These are phyloP conservation scores for Homalodisca vitripennis DNA, from an alignment of 1,140 invertebrate genomes.

Conservation along the genomic window DNA sequence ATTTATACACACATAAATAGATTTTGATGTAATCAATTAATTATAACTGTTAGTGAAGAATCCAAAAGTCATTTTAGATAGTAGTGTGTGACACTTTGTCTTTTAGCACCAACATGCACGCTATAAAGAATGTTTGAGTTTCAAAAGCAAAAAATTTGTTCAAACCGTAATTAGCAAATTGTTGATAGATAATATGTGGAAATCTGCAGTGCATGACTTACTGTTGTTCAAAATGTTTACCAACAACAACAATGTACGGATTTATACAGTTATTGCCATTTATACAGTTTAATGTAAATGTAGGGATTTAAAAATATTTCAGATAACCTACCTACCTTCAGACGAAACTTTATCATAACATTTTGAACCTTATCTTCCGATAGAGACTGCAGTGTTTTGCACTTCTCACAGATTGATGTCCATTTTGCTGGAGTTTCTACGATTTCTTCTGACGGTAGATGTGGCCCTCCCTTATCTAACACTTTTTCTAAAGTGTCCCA, in stretches of 20 bases:
- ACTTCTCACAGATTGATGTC: constrained; percentile 12
- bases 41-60: no score
- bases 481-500: constrained; percentile 33
- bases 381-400: background rate
- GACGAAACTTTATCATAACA: background rate
- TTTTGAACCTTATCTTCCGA: background rate
- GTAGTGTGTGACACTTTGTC: no score
- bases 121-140: no score
- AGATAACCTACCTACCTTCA: background rate
- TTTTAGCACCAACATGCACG: no score
- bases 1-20: no score
- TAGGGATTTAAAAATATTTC: background rate
- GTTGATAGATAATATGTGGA: background rate
- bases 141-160: no score
- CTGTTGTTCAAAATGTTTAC: background rate
- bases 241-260: background rate
- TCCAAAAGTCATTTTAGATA: no score
- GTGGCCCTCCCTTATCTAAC: background rate
- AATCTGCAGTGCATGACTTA: background rate
- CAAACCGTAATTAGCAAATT: background rate
- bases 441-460: background rate
- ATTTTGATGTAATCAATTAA: no score
- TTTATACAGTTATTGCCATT: background rate
- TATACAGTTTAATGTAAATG: background rate
- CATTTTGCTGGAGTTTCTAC: background rate